Conservation (phyloP, 2,113 vertebrate species). For the Cricetomys ansorgei region DNA sequence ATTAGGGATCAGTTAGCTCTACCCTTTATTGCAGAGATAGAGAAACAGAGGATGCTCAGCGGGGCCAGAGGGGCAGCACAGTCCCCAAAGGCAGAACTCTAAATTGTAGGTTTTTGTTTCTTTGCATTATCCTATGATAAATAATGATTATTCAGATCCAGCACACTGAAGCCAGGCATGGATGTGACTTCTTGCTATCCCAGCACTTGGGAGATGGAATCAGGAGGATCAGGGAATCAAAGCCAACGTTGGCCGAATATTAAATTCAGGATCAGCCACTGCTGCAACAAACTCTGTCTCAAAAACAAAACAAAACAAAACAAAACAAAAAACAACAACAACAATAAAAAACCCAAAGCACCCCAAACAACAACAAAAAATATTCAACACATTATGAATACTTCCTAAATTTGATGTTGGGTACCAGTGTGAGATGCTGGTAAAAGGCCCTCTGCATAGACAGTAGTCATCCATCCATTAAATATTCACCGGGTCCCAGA, state of each 20-base stretch:
- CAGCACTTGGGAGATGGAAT: neutral
- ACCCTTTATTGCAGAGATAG: neutral
- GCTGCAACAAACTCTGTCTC: neutral
- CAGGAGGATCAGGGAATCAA: neutral
- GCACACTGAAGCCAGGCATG: neutral
- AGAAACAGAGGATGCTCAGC: neutral
- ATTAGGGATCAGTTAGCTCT: neutral
- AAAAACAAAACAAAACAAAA: neutral
- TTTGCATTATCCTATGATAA: conserved; percentile 38
- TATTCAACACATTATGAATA: neutral
- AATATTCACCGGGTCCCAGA: neutral
- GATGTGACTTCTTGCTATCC: neutral
- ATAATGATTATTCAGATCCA: neutral
- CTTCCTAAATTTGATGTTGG: neutral
- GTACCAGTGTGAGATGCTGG: neutral
- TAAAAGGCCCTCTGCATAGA: neutral
- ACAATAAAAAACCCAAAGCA: too few species aligned
- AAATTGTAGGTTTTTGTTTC: neutral
- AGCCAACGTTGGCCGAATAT: neutral
- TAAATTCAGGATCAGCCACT: neutral
- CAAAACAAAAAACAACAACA: too few species aligned
- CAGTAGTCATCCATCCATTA: neutral
- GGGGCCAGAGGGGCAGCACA: neutral
- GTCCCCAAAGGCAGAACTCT: neutral
- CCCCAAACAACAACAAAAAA: neutral